A percentile compares a stretch with the other conserved stretches of the same genome.
These are phyloP conservation scores for Dendrolimus kikuchii DNA, from an alignment of 1,140 invertebrate species.

Conservation along the genomic window DNA sequence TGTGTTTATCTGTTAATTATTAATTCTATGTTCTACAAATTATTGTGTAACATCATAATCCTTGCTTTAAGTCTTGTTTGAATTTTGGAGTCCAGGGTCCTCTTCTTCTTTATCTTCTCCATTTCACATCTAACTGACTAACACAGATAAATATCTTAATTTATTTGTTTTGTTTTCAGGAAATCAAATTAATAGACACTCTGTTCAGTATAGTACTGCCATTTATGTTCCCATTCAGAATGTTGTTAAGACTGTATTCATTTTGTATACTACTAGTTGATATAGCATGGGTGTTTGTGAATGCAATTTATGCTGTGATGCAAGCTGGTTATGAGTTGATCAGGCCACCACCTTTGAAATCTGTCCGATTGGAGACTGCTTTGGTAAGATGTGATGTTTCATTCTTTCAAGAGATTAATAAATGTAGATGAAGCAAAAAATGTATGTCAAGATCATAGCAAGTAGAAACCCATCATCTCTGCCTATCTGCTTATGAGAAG, in stretches of 20 bases:
- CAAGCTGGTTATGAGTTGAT: constrained; percentile 71
- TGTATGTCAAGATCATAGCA: no score
- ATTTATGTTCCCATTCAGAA: constrained; percentile 64
- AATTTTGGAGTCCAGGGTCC: no score
- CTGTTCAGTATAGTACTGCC: constrained; percentile 32
- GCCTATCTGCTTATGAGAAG: no score
- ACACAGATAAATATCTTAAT: constrained; percentile 6
- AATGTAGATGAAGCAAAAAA: not conserved
- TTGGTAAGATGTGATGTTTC: constrained; percentile 65
- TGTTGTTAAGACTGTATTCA: constrained; percentile 73
- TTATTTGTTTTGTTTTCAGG: constrained; percentile 30
- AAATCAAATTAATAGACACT: constrained; percentile 19
- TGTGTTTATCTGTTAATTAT: no score
- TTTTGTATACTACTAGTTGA: constrained; percentile 71
- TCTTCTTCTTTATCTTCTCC: no score
- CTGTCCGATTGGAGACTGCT: constrained; percentile 73
- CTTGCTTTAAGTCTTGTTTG: no score
- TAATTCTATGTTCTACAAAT: no score
- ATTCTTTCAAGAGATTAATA: not conserved
- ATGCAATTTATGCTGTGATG: constrained; percentile 70
- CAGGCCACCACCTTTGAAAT: constrained; percentile 73
- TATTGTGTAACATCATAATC: no score
- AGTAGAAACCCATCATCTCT: no score
- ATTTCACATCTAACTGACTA: not conserved
- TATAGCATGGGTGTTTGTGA: constrained; percentile 68